Evolutionary conservation across 2,113 vertebrate genomes (phyloP).

Genomic region (Sus scrofa): T2T-Sscrofa CM000812.6:18765501-18766000

Average conservation of each 20-base stretch:
- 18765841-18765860: neutral
- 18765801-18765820: neutral
- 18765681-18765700: neutral
- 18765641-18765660: neutral
- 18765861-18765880: neutral
- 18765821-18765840: neutral
- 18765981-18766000: slow-evolving; percentile 54
- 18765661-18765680: neutral
- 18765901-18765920: slow-evolving; percentile 40
- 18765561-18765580: neutral
- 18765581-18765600: neutral
- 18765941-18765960: slow-evolving; percentile 21
- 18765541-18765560: neutral
- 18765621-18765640: neutral
- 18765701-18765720: neutral
- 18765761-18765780: neutral
- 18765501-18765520: slow-evolving; percentile 32
- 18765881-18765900: neutral
- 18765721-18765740: neutral
- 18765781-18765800: neutral
- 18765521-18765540: neutral
- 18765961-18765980: neutral
- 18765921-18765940: slow-evolving; percentile 51
- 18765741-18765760: neutral
- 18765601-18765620: neutral